phyloP scores from a whole-genome alignment of 2,113 vertebrate species.

The Hypocryptadius cinnamomeus region DNA sequence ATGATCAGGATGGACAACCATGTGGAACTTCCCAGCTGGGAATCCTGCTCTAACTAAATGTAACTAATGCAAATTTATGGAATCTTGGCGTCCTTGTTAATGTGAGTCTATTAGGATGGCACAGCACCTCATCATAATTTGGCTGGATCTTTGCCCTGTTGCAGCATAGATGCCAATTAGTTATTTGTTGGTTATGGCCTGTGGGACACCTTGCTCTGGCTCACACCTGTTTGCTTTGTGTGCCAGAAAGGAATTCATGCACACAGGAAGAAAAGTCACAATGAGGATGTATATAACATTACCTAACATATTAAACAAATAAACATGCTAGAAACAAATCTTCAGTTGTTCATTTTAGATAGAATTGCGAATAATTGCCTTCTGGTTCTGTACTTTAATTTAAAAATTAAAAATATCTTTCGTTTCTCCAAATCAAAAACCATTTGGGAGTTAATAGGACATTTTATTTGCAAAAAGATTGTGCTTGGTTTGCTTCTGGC shows the following conservation, averaged over 20 bases:
- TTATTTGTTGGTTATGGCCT: constrained; percentile 22
- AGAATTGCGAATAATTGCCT: not conserved
- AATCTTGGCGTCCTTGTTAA: not conserved
- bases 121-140: not conserved
- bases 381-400: not conserved
- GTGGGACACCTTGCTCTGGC: constrained; percentile 4
- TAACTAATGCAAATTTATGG: constrained; percentile 38
- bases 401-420: not conserved
- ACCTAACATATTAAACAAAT: not conserved
- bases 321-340: not conserved
- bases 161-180: not conserved
- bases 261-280: not conserved
- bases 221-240: not conserved
- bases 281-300: not conserved
- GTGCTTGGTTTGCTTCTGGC: not conserved
- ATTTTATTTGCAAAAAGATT: not conserved
- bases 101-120: constrained; percentile 13
- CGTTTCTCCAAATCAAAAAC: not conserved
- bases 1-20: not conserved
- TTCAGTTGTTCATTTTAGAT: not conserved
- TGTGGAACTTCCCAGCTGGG: constrained; percentile 30
- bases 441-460: not conserved
- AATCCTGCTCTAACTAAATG: constrained; percentile 11
- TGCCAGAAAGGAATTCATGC: not conserved
- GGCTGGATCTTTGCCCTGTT: constrained; percentile 14